phyloP scores from a whole-genome alignment of 1,140 invertebrate genomes.

The Tetranychus urticae region DNA sequence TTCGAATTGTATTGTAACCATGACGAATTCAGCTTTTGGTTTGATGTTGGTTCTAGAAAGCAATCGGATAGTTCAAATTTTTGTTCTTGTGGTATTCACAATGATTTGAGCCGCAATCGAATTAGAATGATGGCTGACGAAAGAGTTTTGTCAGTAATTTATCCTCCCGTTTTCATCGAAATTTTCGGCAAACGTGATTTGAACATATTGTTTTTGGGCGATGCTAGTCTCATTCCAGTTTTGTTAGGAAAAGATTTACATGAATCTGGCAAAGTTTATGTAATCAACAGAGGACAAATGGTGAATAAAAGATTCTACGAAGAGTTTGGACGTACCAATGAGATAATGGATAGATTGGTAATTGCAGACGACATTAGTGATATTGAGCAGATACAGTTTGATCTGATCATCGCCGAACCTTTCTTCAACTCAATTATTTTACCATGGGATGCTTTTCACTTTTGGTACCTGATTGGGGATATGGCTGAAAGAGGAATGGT shows the following conservation, averaged over 20 bases:
- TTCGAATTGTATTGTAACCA: conserved; percentile 46
- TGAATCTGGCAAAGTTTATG: neutral
- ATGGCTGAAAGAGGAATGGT: conserved; percentile 21
- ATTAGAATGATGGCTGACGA: conserved; percentile 66
- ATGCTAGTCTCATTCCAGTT: conserved; percentile 50
- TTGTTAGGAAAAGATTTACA: conserved; percentile 29
- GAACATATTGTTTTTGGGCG: conserved; percentile 38
- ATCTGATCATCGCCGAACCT: conserved; percentile 56
- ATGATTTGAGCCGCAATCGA: conserved; percentile 17
- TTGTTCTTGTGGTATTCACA: conserved; percentile 4
- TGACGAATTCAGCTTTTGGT: conserved; percentile 87
- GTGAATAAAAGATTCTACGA: neutral
- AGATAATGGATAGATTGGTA: neutral
- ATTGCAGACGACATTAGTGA: neutral
- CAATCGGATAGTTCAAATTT: conserved; percentile 1
- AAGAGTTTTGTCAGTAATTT: conserved; percentile 20
- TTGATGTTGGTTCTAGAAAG: conserved; percentile 24
- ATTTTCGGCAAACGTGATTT: neutral
- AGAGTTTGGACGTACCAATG: neutral
- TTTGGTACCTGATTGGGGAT: conserved; percentile 34
- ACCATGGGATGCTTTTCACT: conserved; percentile 72
- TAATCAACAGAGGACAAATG: neutral
- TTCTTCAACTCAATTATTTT: conserved; percentile 51
- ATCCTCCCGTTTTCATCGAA: conserved; percentile 26
- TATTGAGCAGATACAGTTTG: conserved; percentile 20